Conservation (phyloP, 2,888 invertebrate species). For the Eilema griseolum region DNA sequence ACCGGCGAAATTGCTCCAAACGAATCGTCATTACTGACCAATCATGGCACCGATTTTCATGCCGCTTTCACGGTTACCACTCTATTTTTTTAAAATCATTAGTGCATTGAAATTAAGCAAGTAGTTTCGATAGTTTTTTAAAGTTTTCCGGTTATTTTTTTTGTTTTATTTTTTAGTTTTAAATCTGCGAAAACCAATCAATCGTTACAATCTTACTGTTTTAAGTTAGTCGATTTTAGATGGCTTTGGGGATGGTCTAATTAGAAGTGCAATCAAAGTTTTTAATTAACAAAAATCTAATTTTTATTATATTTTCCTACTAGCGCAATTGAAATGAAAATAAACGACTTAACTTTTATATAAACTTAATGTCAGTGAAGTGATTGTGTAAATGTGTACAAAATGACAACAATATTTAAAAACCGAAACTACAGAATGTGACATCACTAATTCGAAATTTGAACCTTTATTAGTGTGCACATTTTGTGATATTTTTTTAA, state of each 20-base stretch:
- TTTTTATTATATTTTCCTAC: conserved; percentile 1
- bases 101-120: conserved; percentile 80
- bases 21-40: conserved; percentile 73
- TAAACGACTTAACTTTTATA: not conserved
- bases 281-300: conserved; percentile 20
- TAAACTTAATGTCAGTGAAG: conserved; percentile 16
- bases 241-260: conserved; percentile 42
- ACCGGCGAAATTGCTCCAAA: conserved; percentile 80
- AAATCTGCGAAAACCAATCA: conserved; percentile 51
- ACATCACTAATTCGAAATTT: conserved; percentile 25
- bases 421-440: conserved; percentile 19
- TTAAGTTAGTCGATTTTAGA: conserved; percentile 38
- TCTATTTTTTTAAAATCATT: conserved; percentile 72
- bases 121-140: conserved; percentile 62
- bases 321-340: not conserved
- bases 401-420: conserved; percentile 23
- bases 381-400: conserved; percentile 21
- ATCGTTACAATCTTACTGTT: conserved; percentile 41
- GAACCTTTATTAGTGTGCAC: conserved; percentile 48
- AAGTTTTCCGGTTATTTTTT: conserved; percentile 39
- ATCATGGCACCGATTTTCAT: conserved; percentile 71
- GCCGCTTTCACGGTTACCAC: conserved; percentile 76
- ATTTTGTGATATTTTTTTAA: conserved; percentile 38
- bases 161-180: conserved; percentile 32
- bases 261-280: conserved; percentile 42